Percentiles rank a stretch among this genome's conserved stretches.
Evolutionary conservation across 2,888 invertebrate species (phyloP).

Genomic region (Drosophila robusta): DNA sequence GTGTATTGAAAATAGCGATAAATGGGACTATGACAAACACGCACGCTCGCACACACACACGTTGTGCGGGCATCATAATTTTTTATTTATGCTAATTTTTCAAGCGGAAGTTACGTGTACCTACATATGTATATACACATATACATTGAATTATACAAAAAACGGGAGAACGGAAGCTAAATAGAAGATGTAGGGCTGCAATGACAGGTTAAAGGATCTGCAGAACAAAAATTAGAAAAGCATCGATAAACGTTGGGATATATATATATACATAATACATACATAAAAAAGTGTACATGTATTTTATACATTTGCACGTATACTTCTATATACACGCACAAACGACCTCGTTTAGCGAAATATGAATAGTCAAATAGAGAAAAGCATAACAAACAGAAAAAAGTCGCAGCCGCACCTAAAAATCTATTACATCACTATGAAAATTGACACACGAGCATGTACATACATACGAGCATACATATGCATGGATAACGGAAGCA

Average conservation of each 20-base stretch:
- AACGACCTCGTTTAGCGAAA: constrained; percentile 2
- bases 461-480: constrained; percentile 7
- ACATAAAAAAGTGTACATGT: too few relatives aligned
- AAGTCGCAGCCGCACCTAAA: constrained; percentile 62
- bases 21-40: constrained; percentile 23
- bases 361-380: constrained; percentile 22
- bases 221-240: not conserved
- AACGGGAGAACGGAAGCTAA: not conserved
- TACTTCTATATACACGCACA: not conserved
- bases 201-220: constrained; percentile 16
- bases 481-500: constrained; percentile 44
- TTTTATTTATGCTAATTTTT: constrained; percentile 32
- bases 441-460: constrained; percentile 53
- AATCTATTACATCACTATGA: constrained; percentile 69
- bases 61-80: constrained; percentile 31
- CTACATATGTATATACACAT: not conserved
- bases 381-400: constrained; percentile 8
- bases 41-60: not conserved
- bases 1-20: constrained; percentile 39
- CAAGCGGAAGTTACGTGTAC: constrained; percentile 40
- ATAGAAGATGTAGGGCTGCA: constrained; percentile 14
- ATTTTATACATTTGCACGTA: not conserved
- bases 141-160: too few relatives aligned
- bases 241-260: too few relatives aligned
- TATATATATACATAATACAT: not conserved